Percentiles rank a stretch among this genome's conserved stretches.
Conservation (phyloP, 2,797 vertebrate species). For the Spondyliosoma cantharus region DNA sequence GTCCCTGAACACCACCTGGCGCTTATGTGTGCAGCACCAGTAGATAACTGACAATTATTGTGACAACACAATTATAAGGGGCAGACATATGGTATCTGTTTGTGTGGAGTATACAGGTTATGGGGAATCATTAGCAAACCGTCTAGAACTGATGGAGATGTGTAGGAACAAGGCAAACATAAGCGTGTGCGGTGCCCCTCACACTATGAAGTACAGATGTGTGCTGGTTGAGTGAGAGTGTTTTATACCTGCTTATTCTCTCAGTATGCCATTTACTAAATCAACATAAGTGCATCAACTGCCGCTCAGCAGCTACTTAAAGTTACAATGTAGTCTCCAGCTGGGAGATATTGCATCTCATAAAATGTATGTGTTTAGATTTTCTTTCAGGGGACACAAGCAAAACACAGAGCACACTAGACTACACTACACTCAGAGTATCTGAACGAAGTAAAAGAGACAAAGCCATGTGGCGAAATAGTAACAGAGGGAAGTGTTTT, state of each 20-base stretch:
- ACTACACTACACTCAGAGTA: background rate
- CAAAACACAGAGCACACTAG: background rate
- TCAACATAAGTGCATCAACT: background rate
- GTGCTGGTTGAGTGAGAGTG: background rate
- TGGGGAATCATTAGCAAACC: constrained; percentile 6
- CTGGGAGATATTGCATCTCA: background rate
- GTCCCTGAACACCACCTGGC: constrained; percentile 19
- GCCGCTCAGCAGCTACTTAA: background rate
- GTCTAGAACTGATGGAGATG: background rate
- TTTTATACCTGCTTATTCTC: background rate
- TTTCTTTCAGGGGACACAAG: background rate
- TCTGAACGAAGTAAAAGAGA: background rate
- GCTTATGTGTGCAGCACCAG: constrained; percentile 6
- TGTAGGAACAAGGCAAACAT: background rate
- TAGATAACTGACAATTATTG: constrained; percentile 3
- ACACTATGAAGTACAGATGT: background rate
- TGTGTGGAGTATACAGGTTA: background rate
- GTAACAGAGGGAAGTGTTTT: background rate
- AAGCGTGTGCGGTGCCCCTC: background rate
- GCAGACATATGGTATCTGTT: background rate
- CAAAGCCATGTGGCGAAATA: background rate
- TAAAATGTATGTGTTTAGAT: background rate
- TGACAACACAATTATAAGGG: constrained; percentile 6
- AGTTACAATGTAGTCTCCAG: background rate
- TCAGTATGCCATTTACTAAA: background rate